These are phyloP conservation scores for Polydrusus tereticollis DNA, from an alignment of 2,888 invertebrate genomes.

Conservation along the genomic window DNA sequence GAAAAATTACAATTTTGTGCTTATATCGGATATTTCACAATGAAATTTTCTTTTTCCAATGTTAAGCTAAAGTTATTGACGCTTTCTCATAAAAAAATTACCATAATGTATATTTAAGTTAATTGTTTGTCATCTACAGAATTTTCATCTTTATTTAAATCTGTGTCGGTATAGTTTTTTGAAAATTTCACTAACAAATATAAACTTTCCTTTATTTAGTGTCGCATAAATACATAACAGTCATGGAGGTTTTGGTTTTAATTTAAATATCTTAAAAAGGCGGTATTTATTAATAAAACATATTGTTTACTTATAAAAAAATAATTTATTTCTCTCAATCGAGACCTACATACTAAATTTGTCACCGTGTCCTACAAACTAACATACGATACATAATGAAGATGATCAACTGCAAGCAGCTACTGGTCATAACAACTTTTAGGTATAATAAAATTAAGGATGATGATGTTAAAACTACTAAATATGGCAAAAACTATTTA, in stretches of 20 bases:
- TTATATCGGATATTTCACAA: not conserved
- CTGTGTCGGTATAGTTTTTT: not conserved
- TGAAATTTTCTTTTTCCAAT: not conserved
- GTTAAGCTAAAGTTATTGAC: not conserved
- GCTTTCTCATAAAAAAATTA: not conserved
- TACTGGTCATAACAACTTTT: no score
- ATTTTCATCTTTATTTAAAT: not conserved
- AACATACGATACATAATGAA: constrained; percentile 15
- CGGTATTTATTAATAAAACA: not conserved
- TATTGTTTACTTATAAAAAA: constrained; percentile 20
- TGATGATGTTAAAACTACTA: constrained; percentile 5
- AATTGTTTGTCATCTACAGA: not conserved
- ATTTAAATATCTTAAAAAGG: not conserved
- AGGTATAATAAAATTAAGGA: not conserved
- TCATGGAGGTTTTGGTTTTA: not conserved
- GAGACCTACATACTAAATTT: constrained; percentile 36
- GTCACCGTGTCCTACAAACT: constrained; percentile 43
- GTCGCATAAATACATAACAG: not conserved
- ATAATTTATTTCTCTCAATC: constrained; percentile 42
- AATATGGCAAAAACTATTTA: constrained; percentile 31
- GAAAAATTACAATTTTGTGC: no score
- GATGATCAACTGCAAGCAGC: not conserved
- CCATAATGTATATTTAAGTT: not conserved
- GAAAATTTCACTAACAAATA: not conserved
- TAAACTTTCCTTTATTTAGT: constrained; percentile 1